Percentiles rank a stretch among this genome's conserved stretches.
phyloP scores from a whole-genome alignment of 2,888 invertebrate species.

The Drosophila hamatofila region DNA sequence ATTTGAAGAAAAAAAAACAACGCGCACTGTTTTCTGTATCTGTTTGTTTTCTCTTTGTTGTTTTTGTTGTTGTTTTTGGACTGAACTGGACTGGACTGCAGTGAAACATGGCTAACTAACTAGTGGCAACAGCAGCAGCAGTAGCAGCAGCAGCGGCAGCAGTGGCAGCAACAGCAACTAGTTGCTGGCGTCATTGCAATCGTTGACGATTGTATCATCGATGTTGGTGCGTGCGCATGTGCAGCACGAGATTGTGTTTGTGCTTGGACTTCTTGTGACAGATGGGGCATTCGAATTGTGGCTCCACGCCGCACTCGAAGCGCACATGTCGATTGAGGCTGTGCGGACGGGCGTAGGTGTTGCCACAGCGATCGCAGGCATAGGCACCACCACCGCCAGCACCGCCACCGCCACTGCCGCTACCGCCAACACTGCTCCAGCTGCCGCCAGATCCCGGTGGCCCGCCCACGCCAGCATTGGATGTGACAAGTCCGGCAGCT shows the following conservation, averaged over 20 bases:
- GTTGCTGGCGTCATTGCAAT: constrained; percentile 70
- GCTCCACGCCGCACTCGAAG: constrained; percentile 88
- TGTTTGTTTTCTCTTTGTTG: constrained; percentile 30
- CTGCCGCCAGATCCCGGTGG: constrained; percentile 37
- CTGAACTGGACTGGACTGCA: constrained; percentile 38
- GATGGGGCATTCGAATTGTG: constrained; percentile 88
- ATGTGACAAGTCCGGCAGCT: constrained; percentile 43
- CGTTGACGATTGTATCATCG: constrained; percentile 85
- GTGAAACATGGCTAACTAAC: constrained; percentile 49
- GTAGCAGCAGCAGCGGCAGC: constrained; percentile 23
- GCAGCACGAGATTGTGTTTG: constrained; percentile 86
- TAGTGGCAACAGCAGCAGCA: constrained; percentile 48
- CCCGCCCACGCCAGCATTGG: constrained; percentile 18
- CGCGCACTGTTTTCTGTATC: constrained; percentile 14
- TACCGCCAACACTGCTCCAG: constrained; percentile 30
- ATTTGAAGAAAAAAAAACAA: constrained; percentile 79
- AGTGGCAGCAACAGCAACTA: constrained; percentile 44
- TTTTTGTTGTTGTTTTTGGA: constrained; percentile 30
- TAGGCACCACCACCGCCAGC: constrained; percentile 82
- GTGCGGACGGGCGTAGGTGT: constrained; percentile 87
- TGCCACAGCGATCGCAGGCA: constrained; percentile 87
- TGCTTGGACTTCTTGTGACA: constrained; percentile 87
- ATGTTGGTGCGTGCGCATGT: constrained; percentile 86
- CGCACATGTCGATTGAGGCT: constrained; percentile 87
- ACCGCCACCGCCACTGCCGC: constrained; percentile 37